Conservation (phyloP, 1,140 invertebrate genomes). For the Drosophila seguyi region DNA sequence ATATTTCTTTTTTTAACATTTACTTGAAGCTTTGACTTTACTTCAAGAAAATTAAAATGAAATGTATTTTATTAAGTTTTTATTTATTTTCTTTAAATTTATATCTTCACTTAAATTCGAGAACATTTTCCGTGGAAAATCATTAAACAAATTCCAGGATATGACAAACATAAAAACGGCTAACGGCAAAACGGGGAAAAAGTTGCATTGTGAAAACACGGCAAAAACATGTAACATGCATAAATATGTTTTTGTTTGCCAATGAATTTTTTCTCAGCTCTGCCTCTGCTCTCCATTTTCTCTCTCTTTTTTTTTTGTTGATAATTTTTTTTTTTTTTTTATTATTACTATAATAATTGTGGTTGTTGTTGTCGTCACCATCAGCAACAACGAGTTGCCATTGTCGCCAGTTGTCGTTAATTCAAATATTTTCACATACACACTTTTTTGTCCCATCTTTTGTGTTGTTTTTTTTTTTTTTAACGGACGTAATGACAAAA, state of each 20-base stretch:
- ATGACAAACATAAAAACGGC: slow-evolving; percentile 7
- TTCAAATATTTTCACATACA: slow-evolving; percentile 64
- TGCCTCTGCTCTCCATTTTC: slow-evolving; percentile 17
- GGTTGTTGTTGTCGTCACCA: slow-evolving; percentile 60
- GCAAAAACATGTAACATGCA: slow-evolving; percentile 56
- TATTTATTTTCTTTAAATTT: neutral
- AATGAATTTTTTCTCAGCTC: slow-evolving; percentile 31
- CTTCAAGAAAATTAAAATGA: neutral
- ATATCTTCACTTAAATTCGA: neutral
- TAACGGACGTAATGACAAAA: slow-evolving; percentile 72
- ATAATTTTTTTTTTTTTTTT: slow-evolving; percentile 36
- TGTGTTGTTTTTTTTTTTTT: slow-evolving; percentile 41
- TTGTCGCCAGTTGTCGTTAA: slow-evolving; percentile 75
- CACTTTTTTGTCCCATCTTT: slow-evolving; percentile 11
- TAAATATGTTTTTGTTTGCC: slow-evolving; percentile 52
- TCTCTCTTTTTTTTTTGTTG: neutral
- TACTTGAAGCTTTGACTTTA: neutral
- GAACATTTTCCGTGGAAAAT: neutral
- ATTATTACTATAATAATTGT: slow-evolving; percentile 59
- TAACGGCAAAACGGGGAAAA: slow-evolving; percentile 14
- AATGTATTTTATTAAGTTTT: neutral
- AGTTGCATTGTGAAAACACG: slow-evolving; percentile 39
- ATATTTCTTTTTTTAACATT: no score
- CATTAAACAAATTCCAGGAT: slow-evolving; percentile 9
- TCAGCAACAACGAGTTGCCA: slow-evolving; percentile 62